phyloP scores from a whole-genome alignment of 2,113 vertebrate species.

The Oenanthe melanoleuca region DNA sequence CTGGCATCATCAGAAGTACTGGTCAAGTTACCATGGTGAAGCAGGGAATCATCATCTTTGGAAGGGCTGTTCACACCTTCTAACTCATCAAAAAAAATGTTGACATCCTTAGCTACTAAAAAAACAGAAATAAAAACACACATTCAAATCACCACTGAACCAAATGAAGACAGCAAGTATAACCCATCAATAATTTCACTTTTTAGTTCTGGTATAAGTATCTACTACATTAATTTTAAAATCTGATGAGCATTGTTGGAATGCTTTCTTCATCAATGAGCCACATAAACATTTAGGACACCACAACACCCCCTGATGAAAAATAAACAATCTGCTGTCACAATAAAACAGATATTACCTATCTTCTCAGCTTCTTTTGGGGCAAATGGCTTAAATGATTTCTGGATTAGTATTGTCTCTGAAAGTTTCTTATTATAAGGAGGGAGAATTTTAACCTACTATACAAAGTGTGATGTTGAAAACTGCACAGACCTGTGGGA shows the following conservation, averaged over 20 bases:
- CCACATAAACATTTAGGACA: not conserved
- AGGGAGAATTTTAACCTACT: not conserved
- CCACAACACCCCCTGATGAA: not conserved
- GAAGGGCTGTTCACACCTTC: slow-evolving; percentile 84
- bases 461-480: not conserved
- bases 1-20: slow-evolving; percentile 86
- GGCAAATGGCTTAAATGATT: not conserved
- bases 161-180: not conserved
- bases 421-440: not conserved
- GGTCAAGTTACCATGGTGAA: slow-evolving; percentile 85
- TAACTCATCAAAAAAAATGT: slow-evolving; percentile 86
- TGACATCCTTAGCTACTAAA: slow-evolving; percentile 87
- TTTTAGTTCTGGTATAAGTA: not conserved
- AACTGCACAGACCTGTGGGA: not conserved
- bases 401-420: not conserved
- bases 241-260: not conserved
- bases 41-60: slow-evolving; percentile 88
- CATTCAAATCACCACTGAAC: not conserved
- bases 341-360: not conserved
- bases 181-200: not conserved
- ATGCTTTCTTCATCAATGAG: not conserved
- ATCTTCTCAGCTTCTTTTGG: not conserved
- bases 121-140: slow-evolving; percentile 38
- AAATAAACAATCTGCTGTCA: not conserved
- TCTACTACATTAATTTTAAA: not conserved